phyloP scores from a whole-genome alignment of 2,113 vertebrate genomes.

The Lophius piscatorius region DNA sequence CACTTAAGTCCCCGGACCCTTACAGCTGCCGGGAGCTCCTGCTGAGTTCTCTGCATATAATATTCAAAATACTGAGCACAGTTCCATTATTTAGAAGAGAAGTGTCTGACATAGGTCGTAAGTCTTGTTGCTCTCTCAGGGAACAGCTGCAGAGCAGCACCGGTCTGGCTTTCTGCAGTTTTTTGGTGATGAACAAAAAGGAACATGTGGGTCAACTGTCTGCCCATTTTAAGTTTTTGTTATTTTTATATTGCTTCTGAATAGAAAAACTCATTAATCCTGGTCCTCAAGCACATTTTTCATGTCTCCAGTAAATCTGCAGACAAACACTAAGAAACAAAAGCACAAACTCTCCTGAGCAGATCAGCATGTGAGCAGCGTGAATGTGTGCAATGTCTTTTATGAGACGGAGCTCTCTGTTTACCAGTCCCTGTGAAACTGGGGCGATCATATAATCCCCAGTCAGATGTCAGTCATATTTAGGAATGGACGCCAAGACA shows the following conservation, averaged over 20 bases:
- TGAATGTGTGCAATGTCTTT: not conserved
- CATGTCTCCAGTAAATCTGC: not conserved
- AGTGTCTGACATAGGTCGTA: conserved; percentile 54
- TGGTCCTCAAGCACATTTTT: conserved; percentile 3
- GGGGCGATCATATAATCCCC: conserved; percentile 60
- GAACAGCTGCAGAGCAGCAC: conserved; percentile 17
- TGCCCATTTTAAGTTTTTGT: not conserved
- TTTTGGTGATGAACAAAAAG: conserved; percentile 15
- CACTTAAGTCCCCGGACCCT: conserved; percentile 21
- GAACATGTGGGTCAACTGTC: not conserved
- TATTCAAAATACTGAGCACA: conserved; percentile 55
- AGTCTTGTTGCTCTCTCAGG: conserved; percentile 6
- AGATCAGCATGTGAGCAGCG: conserved; percentile 18
- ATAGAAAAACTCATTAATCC: conserved; percentile 4
- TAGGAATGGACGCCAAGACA: conserved; percentile 38
- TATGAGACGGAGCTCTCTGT: conserved; percentile 12
- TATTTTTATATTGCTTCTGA: conserved; percentile 4
- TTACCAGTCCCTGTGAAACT: conserved; percentile 46
- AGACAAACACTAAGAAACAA: conserved; percentile 12
- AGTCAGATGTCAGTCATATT: conserved; percentile 60
- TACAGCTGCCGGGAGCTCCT: conserved; percentile 16
- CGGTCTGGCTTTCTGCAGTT: conserved; percentile 15
- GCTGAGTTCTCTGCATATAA: conserved; percentile 44
- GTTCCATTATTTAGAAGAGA: conserved; percentile 65
- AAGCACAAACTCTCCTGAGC: not conserved